Conservation (phyloP, 2,888 invertebrate species). For the Troides helena region DNA sequence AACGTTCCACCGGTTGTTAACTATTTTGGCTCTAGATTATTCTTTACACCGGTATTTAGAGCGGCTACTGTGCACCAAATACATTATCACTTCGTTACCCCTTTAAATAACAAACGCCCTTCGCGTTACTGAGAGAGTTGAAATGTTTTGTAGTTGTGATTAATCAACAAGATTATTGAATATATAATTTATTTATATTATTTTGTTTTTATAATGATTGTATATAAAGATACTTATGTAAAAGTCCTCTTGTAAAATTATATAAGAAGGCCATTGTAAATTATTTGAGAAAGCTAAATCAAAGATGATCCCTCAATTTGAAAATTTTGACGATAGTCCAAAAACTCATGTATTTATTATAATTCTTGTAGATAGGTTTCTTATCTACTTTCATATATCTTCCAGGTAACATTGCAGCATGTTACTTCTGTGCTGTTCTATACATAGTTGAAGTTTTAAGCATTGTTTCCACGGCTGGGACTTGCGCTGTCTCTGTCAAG, state of each 20-base stretch:
- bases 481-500: too few relatives aligned
- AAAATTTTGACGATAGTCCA: too few relatives aligned
- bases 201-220: neutral
- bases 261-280: too few relatives aligned
- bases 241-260: neutral
- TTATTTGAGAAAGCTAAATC: too few relatives aligned
- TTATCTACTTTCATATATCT: too few relatives aligned
- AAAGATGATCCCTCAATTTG: too few relatives aligned
- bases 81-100: conserved; percentile 2
- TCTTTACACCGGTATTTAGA: conserved; percentile 12
- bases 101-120: conserved; percentile 1
- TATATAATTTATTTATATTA: neutral
- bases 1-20: conserved; percentile 35
- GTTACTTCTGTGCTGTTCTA: too few relatives aligned
- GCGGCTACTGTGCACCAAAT: conserved; percentile 2
- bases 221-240: neutral
- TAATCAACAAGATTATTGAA: neutral
- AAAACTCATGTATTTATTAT: too few relatives aligned
- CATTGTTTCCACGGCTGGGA: too few relatives aligned
- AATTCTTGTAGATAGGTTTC: too few relatives aligned
- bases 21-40: conserved; percentile 27
- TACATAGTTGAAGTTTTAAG: too few relatives aligned
- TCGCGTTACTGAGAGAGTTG: neutral
- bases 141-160: neutral
- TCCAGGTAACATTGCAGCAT: too few relatives aligned